phyloP scores from a whole-genome alignment of 2,113 vertebrate genomes.

The Plecturocebus donacophilus region DNA sequence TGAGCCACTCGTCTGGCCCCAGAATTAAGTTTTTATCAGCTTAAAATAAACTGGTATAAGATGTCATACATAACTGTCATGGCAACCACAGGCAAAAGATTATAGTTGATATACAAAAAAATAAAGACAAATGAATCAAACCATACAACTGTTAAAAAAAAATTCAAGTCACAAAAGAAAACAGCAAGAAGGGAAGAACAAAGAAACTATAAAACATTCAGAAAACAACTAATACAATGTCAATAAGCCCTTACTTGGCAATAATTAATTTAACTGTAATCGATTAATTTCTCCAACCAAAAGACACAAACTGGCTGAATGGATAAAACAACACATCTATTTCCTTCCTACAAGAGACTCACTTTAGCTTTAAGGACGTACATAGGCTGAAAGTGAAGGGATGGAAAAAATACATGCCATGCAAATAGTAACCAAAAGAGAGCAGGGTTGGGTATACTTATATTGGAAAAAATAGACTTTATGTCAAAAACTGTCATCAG shows the following conservation, averaged over 20 bases:
- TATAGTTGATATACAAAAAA: neutral
- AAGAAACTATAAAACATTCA: neutral
- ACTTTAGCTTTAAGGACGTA: neutral
- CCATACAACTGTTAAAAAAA: neutral
- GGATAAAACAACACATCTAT: neutral
- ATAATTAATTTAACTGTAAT: neutral
- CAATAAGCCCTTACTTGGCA: neutral
- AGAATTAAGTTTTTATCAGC: neutral
- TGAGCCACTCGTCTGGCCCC: neutral
- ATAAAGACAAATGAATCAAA: neutral
- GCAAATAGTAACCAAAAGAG: neutral
- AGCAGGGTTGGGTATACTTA: neutral
- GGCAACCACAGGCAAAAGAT: neutral
- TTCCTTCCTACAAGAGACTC: neutral
- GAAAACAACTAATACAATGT: neutral
- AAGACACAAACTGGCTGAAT: neutral
- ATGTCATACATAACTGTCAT: neutral
- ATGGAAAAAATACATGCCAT: neutral
- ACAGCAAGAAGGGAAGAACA: neutral
- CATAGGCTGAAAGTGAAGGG: neutral
- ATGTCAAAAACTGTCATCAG: neutral
- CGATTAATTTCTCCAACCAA: neutral
- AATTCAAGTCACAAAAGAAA: neutral
- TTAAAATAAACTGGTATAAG: neutral
- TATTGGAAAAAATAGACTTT: neutral